Evolutionary conservation across 1,140 invertebrate species (phyloP), one percentile per base, ranked within the genome.

Genomic region (Lordiphosa mommai): DNA sequence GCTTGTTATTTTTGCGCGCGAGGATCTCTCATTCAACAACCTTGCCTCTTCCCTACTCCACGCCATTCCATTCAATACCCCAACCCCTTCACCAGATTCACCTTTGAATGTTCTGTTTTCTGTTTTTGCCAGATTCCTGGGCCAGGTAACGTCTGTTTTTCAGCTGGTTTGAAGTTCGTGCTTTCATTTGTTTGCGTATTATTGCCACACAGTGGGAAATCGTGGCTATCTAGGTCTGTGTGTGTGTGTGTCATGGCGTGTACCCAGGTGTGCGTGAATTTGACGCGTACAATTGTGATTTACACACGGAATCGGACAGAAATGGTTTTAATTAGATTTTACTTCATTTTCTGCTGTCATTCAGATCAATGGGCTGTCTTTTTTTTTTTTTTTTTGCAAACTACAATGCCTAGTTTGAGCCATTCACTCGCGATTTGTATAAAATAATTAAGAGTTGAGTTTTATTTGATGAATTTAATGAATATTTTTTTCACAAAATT

Each of bases 201-300:
- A 68, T 71, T 71, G 63, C 64, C 57, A 51, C 67, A 43, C 50
- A 47, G 20, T 52, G 36, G 40, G 40, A 44, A 14, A 61, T 60
- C 58, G 64, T 79, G 63, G 37, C 43, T 56, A 47, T 48, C 12
- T 53, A 27, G 44, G 29, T 58, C 30, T 57, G 67, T 20, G 13
- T 41, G 60, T 36, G 43, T 46, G 36, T 47, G 33, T 37, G 43
- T 14, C 29, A n/a, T 27, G 27, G 36, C 41, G 27, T 48, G 32
- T 50, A 57, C 29, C 52, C 58, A 43, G 61, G 61, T 82, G 57
- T 60, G 72, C 36, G 34, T 58, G 49, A 72, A 67, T 61, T 74
- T 72, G 63, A 53, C 63, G 67, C 76, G 84, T 72, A 82, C 71
- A 76, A 84, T 82, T 77, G 76, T 84, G 77, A 82, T 82, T 82